phyloP scores from a whole-genome alignment of 1,140 invertebrate species.

The Littorina saxatilis region DNA sequence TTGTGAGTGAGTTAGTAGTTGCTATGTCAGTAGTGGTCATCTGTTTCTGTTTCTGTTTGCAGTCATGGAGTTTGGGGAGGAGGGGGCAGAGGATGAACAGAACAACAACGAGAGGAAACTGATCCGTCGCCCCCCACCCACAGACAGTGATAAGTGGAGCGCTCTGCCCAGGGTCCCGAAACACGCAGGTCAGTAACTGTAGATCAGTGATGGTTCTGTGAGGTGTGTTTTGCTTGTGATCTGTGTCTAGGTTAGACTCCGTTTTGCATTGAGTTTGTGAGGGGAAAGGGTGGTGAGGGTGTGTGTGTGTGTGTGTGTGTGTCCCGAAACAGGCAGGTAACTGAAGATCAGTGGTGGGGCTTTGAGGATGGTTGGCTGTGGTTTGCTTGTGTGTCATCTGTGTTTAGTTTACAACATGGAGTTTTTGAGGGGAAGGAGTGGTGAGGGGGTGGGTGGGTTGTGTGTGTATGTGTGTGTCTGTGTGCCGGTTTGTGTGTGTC shows the following conservation, averaged over 20 bases:
- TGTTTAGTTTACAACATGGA: too few relatives aligned
- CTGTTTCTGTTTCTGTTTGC: neutral
- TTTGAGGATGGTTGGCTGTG: too few relatives aligned
- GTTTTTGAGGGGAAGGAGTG: too few relatives aligned
- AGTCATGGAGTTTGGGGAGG: constrained; percentile 7
- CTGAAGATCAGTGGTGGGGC: too few relatives aligned
- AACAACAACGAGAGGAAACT: constrained; percentile 11
- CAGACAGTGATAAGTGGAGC: constrained; percentile 7
- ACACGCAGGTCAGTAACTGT: neutral
- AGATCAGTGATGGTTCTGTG: neutral
- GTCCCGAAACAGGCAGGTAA: too few relatives aligned
- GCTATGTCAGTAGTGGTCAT: neutral
- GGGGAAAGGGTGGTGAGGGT: too few relatives aligned
- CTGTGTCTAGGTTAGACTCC: neutral
- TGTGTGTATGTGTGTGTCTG: too few relatives aligned
- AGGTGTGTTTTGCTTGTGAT: neutral
- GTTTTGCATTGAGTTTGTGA: neutral
- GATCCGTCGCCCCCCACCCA: constrained; percentile 7
- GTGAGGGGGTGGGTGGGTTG: too few relatives aligned
- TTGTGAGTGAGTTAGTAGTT: neutral
- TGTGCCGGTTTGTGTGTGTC: too few relatives aligned
- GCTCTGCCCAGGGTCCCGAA: neutral
- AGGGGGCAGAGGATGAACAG: constrained; percentile 1
- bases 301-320: constrained; percentile 4
- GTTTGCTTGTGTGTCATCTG: too few relatives aligned